Evolutionary conservation across 2,888 invertebrate species (phyloP).

Genomic region (Isotomurus palustris): DNA sequence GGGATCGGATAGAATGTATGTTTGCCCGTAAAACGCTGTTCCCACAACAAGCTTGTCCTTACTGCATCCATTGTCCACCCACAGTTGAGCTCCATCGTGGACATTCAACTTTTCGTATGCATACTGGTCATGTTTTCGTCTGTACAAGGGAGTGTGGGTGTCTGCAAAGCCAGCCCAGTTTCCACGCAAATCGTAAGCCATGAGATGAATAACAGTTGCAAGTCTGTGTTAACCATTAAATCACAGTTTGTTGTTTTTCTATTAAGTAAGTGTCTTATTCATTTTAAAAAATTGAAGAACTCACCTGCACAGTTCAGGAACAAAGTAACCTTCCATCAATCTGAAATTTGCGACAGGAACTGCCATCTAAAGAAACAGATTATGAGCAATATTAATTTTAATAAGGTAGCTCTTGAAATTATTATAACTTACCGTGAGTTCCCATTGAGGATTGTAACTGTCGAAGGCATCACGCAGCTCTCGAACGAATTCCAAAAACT

Average conservation of each 20-base stretch:
- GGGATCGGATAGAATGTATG: constrained; percentile 73
- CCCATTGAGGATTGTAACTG: constrained; percentile 68
- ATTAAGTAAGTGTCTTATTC: no score
- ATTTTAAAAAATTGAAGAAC: no score
- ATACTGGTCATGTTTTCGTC: constrained; percentile 79
- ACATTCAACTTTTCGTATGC: constrained; percentile 86
- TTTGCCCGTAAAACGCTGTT: constrained; percentile 82
- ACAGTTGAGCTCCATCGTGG: constrained; percentile 76
- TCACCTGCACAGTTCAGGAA: constrained; percentile 82
- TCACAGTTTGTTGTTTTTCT: no score
- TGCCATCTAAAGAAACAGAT: constrained; percentile 58
- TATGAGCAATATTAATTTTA: background rate
- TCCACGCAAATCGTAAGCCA: constrained; percentile 44
- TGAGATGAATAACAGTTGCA: constrained; percentile 40
- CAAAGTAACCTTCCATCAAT: constrained; percentile 83
- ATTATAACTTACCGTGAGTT: constrained; percentile 60
- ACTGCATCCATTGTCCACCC: constrained; percentile 85
- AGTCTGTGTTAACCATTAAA: constrained; percentile 14
- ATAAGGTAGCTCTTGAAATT: background rate
- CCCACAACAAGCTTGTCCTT: constrained; percentile 82
- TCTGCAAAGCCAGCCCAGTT: constrained; percentile 63
- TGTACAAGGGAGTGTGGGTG: constrained; percentile 79
- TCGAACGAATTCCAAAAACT: constrained; percentile 74
- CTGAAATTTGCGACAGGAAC: constrained; percentile 83
- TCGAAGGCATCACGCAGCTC: constrained; percentile 75